A percentile compares a stretch with the other conserved stretches of the same genome.
phyloP scores from a whole-genome alignment of 2,888 invertebrate species.

The Phalera bucephala region DNA sequence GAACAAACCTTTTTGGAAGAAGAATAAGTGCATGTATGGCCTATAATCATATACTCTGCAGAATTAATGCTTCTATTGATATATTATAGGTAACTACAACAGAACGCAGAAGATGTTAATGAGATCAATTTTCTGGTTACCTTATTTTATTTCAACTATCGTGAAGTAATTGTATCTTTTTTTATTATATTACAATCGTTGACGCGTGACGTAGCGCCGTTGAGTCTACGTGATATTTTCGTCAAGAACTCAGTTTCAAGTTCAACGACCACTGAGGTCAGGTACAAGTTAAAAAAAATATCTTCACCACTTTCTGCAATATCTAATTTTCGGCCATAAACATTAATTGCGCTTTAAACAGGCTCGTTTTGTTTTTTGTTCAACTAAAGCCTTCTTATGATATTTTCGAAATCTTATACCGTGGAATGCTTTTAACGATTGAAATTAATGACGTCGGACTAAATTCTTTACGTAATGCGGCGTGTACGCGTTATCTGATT shows the following conservation, averaged over 20 bases:
- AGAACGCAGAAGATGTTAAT: too few species aligned
- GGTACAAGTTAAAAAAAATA: conserved; percentile 58
- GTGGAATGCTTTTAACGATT: conserved; percentile 16
- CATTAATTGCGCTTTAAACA: conserved; percentile 59
- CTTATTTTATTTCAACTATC: conserved; percentile 35
- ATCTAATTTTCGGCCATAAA: conserved; percentile 70
- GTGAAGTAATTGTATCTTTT: conserved; percentile 38
- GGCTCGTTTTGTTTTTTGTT: conserved; percentile 28
- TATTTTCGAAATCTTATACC: conserved; percentile 21
- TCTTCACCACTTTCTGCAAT: conserved; percentile 52
- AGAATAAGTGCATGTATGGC: too few species aligned
- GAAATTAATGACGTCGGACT: conserved; percentile 13
- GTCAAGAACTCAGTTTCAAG: conserved; percentile 48
- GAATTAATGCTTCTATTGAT: too few species aligned
- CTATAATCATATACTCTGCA: too few species aligned
- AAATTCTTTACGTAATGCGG: conserved; percentile 21
- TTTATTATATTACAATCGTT: conserved; percentile 25
- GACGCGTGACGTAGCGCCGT: conserved; percentile 58
- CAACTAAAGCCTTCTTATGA: conserved; percentile 18
- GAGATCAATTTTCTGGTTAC: conserved; percentile 45
- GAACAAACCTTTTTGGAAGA: too few species aligned
- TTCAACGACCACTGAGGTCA: conserved; percentile 71
- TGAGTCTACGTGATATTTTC: conserved; percentile 59
- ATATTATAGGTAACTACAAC: too few species aligned
- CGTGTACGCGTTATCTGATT: conserved; percentile 24